A percentile compares a stretch with the other conserved stretches of the same genome.
These are phyloP conservation scores for Xylota segnis DNA, from an alignment of 2,888 invertebrate genomes.

Conservation along the genomic window DNA sequence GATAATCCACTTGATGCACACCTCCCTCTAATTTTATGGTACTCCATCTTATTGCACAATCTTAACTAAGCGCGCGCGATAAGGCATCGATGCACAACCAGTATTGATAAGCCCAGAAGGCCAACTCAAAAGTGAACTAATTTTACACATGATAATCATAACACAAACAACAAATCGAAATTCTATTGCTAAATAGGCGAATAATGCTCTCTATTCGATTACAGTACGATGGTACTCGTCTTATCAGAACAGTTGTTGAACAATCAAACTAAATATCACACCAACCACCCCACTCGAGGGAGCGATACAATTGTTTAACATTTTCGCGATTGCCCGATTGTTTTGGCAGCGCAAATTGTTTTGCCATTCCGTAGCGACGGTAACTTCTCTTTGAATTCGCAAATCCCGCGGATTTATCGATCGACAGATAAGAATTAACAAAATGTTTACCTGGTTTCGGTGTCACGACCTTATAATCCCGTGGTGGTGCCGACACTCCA, in stretches of 20 bases:
- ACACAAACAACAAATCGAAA: background rate
- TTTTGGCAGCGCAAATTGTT: background rate
- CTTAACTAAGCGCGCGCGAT: too few relatives aligned
- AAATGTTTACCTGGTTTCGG: conserved; percentile 88
- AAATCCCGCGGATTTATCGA: background rate
- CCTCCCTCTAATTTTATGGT: too few relatives aligned
- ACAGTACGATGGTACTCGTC: background rate
- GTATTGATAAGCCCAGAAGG: too few relatives aligned
- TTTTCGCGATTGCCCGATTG: background rate
- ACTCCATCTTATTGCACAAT: too few relatives aligned
- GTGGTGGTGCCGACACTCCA: conserved; percentile 78
- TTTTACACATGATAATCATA: background rate
- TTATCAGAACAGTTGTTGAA: background rate
- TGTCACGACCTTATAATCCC: conserved; percentile 88
- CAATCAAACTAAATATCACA: background rate
- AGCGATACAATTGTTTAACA: background rate
- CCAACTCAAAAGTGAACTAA: background rate
- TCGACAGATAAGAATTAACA: background rate
- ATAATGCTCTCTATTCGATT: background rate
- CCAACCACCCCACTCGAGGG: background rate
- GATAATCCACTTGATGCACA: too few relatives aligned
- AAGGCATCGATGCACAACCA: too few relatives aligned
- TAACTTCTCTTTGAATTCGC: background rate
- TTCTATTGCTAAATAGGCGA: background rate
- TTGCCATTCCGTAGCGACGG: background rate